Evolutionary conservation across 2,113 vertebrate species (phyloP).

Genomic region (Fregetta grallaria): DNA sequence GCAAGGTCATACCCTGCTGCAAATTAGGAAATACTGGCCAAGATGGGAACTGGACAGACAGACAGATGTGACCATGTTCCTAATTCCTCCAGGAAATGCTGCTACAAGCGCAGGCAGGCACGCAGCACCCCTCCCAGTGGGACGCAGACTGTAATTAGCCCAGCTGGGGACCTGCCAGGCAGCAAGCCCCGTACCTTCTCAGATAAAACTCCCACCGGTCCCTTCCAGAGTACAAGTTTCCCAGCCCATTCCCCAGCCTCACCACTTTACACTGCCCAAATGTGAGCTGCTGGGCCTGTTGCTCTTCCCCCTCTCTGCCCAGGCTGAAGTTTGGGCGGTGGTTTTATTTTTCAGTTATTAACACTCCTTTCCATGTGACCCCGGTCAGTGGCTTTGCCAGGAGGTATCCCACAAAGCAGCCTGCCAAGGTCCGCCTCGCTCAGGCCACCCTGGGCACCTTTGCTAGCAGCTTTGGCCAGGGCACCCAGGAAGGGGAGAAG

Average conservation of each 20-base stretch:
- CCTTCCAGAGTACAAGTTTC: background rate
- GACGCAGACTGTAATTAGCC: background rate
- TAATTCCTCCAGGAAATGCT: background rate
- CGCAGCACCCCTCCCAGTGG: background rate
- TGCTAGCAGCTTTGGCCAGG: background rate
- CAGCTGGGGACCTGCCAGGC: background rate
- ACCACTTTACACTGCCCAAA: background rate
- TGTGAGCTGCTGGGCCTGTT: background rate
- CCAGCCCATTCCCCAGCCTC: background rate
- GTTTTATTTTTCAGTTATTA: background rate
- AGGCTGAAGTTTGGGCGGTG: background rate
- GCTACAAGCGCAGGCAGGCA: background rate
- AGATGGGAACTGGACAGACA: background rate
- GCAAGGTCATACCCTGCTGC: background rate
- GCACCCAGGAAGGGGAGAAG: background rate
- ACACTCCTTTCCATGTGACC: background rate
- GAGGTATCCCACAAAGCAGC: background rate
- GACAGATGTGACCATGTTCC: background rate
- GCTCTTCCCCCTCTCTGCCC: background rate
- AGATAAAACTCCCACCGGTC: background rate
- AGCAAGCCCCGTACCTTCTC: background rate
- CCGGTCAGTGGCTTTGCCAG: background rate
- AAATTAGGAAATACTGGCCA: background rate
- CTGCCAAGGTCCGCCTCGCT: rapidly evolving
- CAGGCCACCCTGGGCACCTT: background rate